A percentile compares a stretch with the other conserved stretches of the same genome.
These are phyloP conservation scores for Oscarella lobularis DNA, from an alignment of 37 sponge, comb jelly and placozoan species.

Conservation along the genomic window DNA sequence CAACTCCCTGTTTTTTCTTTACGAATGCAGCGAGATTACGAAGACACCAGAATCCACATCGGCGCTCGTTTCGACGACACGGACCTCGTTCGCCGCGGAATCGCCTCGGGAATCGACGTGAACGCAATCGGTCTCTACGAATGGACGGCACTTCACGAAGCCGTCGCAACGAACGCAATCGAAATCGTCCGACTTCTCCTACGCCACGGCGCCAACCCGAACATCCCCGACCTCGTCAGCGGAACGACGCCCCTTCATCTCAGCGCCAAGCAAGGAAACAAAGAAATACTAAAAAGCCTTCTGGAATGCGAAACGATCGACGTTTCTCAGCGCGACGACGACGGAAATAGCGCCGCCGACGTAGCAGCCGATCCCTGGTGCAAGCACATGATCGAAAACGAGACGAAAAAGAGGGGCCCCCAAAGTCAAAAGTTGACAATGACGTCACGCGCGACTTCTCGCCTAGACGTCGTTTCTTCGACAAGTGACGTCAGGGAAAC, in stretches of 20 bases:
- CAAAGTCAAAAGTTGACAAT: background rate
- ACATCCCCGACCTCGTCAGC: background rate
- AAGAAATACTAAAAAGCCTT: background rate
- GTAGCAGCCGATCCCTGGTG: background rate
- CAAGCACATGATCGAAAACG: background rate
- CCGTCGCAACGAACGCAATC: background rate
- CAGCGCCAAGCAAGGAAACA: background rate
- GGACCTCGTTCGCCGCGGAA: background rate
- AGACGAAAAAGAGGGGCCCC: background rate
- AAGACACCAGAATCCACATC: background rate
- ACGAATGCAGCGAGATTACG: background rate
- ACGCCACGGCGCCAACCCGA: background rate
- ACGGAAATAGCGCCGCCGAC: background rate
- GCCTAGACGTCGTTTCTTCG: background rate
- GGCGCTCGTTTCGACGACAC: background rate
- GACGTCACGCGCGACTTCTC: background rate
- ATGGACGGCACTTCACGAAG: constrained; percentile 1
- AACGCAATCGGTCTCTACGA: constrained; percentile 2
- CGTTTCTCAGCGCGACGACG: background rate
- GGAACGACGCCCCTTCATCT: background rate
- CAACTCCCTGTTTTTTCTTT: too few relatives aligned
- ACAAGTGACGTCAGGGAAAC: background rate
- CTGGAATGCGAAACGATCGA: background rate
- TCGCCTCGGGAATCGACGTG: background rate
- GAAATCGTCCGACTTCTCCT: background rate